phyloP scores from a whole-genome alignment of 1,140 invertebrate species.

The Acyrthosiphon pisum region DNA sequence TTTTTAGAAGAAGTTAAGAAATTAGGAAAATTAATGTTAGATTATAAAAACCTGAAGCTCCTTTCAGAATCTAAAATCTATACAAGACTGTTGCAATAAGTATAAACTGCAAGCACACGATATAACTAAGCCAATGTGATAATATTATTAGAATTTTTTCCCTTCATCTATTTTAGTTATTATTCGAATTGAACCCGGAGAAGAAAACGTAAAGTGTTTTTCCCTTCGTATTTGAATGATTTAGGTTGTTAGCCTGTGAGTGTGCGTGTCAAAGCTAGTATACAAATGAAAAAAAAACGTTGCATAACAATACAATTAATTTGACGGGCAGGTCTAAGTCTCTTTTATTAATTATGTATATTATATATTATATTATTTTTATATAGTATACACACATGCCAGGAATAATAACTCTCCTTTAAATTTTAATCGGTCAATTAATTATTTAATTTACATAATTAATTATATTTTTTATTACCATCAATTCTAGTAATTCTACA shows the following conservation, averaged over 20 bases:
- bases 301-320: neutral
- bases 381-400: neutral
- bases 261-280: neutral
- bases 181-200: neutral
- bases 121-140: neutral
- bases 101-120: neutral
- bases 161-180: neutral
- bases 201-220: neutral
- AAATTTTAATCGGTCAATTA: neutral
- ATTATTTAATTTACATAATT: conserved; percentile 11
- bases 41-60: neutral
- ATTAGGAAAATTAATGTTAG: neutral
- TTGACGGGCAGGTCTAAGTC: neutral
- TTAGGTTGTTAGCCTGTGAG: neutral
- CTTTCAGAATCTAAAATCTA: neutral
- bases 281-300: neutral
- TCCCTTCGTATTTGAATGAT: neutral
- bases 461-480: conserved; percentile 16
- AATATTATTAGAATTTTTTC: neutral
- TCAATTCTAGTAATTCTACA: neutral
- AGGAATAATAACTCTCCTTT: neutral
- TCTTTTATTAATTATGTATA: neutral
- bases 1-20: neutral
- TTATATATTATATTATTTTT: neutral
- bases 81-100: neutral